Conservation (phyloP, 1,140 invertebrate species). For the Diorhabda elongata region DNA sequence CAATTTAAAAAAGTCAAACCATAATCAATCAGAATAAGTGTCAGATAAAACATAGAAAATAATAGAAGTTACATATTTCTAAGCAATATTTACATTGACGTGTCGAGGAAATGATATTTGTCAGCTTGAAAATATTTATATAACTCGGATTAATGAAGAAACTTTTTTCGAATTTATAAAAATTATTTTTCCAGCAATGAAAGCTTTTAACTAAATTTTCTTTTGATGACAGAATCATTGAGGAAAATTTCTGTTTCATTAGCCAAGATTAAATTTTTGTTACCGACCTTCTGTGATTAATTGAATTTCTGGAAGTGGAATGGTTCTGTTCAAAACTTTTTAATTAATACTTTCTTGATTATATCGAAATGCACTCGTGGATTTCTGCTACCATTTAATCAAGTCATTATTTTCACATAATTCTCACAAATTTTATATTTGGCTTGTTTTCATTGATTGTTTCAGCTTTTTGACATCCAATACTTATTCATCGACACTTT, state of each 20-base stretch:
- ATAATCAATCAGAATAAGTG: too few relatives aligned
- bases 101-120: constrained; percentile 29
- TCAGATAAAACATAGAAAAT: too few relatives aligned
- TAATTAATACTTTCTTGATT: constrained; percentile 30
- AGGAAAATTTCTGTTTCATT: constrained; percentile 27
- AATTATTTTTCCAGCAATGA: too few relatives aligned
- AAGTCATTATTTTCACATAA: not conserved
- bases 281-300: constrained; percentile 11
- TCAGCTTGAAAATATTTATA: constrained; percentile 17
- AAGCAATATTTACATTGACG: too few relatives aligned
- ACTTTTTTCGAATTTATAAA: too few relatives aligned
- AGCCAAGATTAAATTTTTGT: constrained; percentile 23
- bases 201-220: not conserved
- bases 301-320: constrained; percentile 22
- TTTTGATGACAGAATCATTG: constrained; percentile 9
- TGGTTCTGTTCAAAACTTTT: constrained; percentile 20
- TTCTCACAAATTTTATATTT: too few relatives aligned
- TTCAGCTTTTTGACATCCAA: too few relatives aligned
- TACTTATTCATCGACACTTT: too few relatives aligned
- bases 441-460: too few relatives aligned
- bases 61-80: too few relatives aligned
- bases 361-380: constrained; percentile 19
- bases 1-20: too few relatives aligned
- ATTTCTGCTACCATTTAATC: constrained; percentile 7
- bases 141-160: constrained; percentile 1